Base-by-base conservation (phyloP, 2,113 vertebrate genomes). In the Lagopus muta region DNA sequence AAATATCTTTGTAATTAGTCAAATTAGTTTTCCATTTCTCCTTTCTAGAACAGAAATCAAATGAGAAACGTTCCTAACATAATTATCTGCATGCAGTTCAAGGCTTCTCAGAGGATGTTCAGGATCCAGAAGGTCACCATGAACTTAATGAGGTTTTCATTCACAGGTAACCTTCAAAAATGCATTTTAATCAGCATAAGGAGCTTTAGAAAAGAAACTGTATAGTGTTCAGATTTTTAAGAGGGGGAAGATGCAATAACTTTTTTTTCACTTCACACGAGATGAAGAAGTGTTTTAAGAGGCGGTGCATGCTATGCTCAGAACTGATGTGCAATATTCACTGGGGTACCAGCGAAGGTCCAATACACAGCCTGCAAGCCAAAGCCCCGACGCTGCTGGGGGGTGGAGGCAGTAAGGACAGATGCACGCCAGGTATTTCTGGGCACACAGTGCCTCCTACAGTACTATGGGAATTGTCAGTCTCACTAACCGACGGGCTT, bases 131-230 rank as follows among this genome's bases (percentile, higher is more conserved):
- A 90, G 89, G 81, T 82, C 64, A 74, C 57, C 88, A 83, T 47
- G 57, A 97, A 95, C 14, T 83, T 94, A 96, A 94, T 58, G 70
- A 94, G 67, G 30, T 96, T 96, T 93, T 93, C 89, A 86, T 73
- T 94, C 81, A 91, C 45, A 95, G 58, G 25, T 87, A 93, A 69
- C 54, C 89, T 94, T 98, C 95, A 95, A 94, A 97, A 95, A 43
- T 42, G 87, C 66, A 27, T 91, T 96, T 96, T 83, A 82, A 94
- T 48, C 91, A 77, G 83, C 77, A 70, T 62, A 70, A 85, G 78
- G 77, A 91, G 91, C 80, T 92, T 96, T 54, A 52, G 52, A 47
- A 42, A 66, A 74, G 42, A 85, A 90, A 32, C 36, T 93, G 50
- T 71, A 82, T 62, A 69, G 5, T 74, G 67, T 62, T 78, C 91